Conservation (phyloP, 2,888 invertebrate genomes). For the Caenorhabditis sinica region DNA sequence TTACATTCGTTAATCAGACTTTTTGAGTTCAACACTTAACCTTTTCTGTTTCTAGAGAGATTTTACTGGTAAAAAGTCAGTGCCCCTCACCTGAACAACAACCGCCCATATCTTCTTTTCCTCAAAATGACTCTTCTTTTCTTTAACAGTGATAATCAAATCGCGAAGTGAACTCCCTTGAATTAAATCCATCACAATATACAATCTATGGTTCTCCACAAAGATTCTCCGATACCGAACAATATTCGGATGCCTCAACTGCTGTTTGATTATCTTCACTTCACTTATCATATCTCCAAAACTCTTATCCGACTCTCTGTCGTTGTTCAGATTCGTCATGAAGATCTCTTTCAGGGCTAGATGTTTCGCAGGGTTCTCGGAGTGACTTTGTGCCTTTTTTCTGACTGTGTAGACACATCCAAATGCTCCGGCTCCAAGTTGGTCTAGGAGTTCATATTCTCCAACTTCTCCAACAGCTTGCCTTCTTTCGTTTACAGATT, state of each 20-base stretch:
- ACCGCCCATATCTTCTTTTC: slow-evolving; percentile 85
- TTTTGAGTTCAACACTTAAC: too few relatives aligned
- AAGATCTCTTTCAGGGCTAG: slow-evolving; percentile 85
- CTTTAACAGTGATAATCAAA: slow-evolving; percentile 85
- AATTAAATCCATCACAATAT: slow-evolving; percentile 85
- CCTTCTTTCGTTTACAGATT: slow-evolving; percentile 68
- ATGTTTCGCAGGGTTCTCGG: slow-evolving; percentile 61
- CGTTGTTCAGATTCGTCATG: slow-evolving; percentile 69
- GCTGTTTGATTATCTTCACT: slow-evolving; percentile 85
- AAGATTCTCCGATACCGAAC: slow-evolving; percentile 85
- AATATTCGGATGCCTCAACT: slow-evolving; percentile 85
- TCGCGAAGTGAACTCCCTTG: slow-evolving; percentile 85
- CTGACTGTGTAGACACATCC: slow-evolving; percentile 85
- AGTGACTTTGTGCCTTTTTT: slow-evolving; percentile 78
- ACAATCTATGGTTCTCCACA: slow-evolving; percentile 84
- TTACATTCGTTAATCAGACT: too few relatives aligned
- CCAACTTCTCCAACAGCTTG: slow-evolving; percentile 83
- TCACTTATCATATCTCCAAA: slow-evolving; percentile 85
- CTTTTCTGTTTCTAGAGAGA: too few relatives aligned
- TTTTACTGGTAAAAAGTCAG: too few relatives aligned
- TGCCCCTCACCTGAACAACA: slow-evolving; percentile 84
- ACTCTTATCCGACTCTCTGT: slow-evolving; percentile 82
- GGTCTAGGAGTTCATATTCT: slow-evolving; percentile 85
- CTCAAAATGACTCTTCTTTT: slow-evolving; percentile 84
- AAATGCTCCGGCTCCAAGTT: slow-evolving; percentile 85